A percentile compares a stretch with the other conserved stretches of the same genome.
Conservation (phyloP, 2,888 invertebrate species). For the Oasisia sp. region DNA sequence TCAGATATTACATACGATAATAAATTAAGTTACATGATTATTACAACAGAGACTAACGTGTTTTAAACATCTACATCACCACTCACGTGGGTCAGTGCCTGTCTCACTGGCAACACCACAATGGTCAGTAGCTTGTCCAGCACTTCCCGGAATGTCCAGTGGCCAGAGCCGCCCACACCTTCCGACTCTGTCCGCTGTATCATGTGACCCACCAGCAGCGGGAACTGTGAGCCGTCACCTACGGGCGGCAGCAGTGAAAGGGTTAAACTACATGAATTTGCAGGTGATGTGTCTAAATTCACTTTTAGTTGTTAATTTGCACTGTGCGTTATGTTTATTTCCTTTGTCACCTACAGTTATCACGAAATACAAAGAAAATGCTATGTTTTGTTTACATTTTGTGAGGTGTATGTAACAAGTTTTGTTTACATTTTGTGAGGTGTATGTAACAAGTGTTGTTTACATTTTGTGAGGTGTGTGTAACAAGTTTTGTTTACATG, state of each 20-base stretch:
- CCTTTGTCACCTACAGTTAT: no score
- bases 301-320: background rate
- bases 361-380: no score
- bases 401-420: no score
- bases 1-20: no score
- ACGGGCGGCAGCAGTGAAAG: background rate
- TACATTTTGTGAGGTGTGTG: no score
- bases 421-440: no score
- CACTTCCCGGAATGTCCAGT: slow-evolving; percentile 82
- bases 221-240: slow-evolving; percentile 34
- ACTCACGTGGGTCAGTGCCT: slow-evolving; percentile 65
- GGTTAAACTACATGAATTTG: background rate
- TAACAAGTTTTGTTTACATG: no score
- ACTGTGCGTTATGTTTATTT: no score
- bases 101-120: slow-evolving; percentile 80
- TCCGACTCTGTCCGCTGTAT: slow-evolving; percentile 47
- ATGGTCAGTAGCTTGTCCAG: slow-evolving; percentile 84
- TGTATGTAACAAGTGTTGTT: no score
- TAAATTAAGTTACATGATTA: no score
- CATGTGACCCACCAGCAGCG: slow-evolving; percentile 42
- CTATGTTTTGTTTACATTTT: no score
- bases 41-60: no score
- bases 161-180: slow-evolving; percentile 55
- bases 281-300: background rate
- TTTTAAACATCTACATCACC: background rate